Conservation (phyloP, 2,797 vertebrate species). For the Pangasius krempfi region DNA sequence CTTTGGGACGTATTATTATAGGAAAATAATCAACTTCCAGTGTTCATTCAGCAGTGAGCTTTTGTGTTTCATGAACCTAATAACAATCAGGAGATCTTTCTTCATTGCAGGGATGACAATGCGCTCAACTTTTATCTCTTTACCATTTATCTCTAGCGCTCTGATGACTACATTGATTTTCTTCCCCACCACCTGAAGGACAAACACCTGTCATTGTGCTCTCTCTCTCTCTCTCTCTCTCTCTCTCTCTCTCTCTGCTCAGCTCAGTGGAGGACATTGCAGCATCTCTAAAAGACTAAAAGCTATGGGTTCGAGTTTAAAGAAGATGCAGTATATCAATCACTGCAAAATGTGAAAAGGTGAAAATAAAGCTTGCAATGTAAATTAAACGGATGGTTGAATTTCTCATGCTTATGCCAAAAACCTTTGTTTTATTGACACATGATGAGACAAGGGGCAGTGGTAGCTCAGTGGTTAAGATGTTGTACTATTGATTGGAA, state of each 20-base stretch:
- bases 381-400: no score
- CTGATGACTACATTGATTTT: conserved; percentile 5
- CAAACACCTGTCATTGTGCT: not conserved
- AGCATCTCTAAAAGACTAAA: not conserved
- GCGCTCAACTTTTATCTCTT: no score
- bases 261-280: not conserved
- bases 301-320: not conserved
- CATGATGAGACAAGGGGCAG: no score
- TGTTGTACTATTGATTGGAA: no score
- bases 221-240: not conserved
- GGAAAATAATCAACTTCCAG: not conserved
- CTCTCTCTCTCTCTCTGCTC: not conserved
- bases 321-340: not conserved
- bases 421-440: no score
- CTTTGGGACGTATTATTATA: not conserved
- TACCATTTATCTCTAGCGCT: not conserved
- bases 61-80: not conserved
- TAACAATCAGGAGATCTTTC: not conserved
- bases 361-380: not conserved
- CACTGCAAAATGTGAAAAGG: not conserved
- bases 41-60: not conserved
- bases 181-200: not conserved
- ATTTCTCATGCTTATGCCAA: no score
- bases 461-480: no score
- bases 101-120: not conserved